Conservation (phyloP, 2,888 invertebrate genomes). For the Colletes collaris region DNA sequence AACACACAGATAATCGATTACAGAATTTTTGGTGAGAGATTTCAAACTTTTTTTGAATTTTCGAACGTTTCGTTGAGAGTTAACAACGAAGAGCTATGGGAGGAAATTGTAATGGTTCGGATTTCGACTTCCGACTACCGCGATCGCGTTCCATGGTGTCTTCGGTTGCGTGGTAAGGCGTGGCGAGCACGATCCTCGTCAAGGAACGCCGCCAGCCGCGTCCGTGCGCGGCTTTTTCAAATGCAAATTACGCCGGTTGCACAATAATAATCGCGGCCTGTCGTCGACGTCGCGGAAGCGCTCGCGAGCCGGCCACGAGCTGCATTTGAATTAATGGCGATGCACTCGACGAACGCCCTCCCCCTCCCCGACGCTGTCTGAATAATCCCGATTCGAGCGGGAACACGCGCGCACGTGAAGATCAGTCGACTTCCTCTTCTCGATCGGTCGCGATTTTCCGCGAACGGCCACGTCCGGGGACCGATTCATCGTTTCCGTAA, state of each 20-base stretch:
- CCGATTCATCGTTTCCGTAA: conserved; percentile 5
- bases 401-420: conserved; percentile 19
- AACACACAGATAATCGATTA: too few relatives aligned
- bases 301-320: conserved; percentile 42
- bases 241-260: conserved; percentile 60
- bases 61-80: too few relatives aligned
- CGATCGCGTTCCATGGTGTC: too few relatives aligned
- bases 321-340: conserved; percentile 59
- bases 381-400: conserved; percentile 35
- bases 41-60: too few relatives aligned
- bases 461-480: background rate
- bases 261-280: conserved; percentile 56
- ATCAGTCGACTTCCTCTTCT: conserved; percentile 7
- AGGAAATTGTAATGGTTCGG: too few relatives aligned
- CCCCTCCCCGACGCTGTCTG: conserved; percentile 13
- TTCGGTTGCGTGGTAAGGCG: too few relatives aligned
- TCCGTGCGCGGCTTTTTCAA: conserved; percentile 45
- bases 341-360: conserved; percentile 35
- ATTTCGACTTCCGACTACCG: too few relatives aligned
- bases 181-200: too few relatives aligned
- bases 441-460: conserved; percentile 3
- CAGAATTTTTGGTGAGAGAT: too few relatives aligned
- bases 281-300: conserved; percentile 56
- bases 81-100: too few relatives aligned
- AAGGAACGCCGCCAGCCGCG: too few relatives aligned